Conservation (phyloP, 1,140 invertebrate species). For the Drosophila subpulchrella region DNA sequence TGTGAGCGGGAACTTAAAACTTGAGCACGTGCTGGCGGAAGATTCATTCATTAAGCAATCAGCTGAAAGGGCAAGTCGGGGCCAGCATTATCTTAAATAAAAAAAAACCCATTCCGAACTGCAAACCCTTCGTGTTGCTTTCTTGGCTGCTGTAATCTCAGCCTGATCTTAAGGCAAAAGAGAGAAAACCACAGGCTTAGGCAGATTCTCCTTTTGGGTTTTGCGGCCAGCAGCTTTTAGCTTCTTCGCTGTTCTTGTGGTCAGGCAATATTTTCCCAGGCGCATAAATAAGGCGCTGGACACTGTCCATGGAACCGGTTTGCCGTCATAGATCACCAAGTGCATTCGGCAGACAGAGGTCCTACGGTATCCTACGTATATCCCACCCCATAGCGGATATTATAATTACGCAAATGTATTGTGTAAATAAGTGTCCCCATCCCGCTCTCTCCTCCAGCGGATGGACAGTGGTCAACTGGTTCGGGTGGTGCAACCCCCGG, state of each 20-base stretch:
- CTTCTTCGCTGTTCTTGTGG: conserved; percentile 36
- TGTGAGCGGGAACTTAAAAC: conserved; percentile 59
- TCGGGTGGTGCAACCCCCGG: conserved; percentile 49
- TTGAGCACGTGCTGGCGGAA: conserved; percentile 60
- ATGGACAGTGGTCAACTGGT: conserved; percentile 60
- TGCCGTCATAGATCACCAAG: conserved; percentile 53
- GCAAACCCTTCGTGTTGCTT: conserved; percentile 2
- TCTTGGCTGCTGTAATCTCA: conserved; percentile 48
- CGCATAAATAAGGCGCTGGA: conserved; percentile 63
- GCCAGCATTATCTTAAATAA: neutral
- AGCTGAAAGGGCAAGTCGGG: conserved; percentile 43
- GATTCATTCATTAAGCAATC: conserved; percentile 66
- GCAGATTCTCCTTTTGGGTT: conserved; percentile 30
- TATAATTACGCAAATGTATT: conserved; percentile 66
- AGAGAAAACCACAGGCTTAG: conserved; percentile 47
- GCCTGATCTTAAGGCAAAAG: conserved; percentile 13
- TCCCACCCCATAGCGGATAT: conserved; percentile 1
- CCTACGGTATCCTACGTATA: neutral
- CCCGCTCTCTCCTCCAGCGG: conserved; percentile 22
- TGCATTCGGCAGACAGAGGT: conserved; percentile 14
- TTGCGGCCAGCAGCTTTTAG: conserved; percentile 9
- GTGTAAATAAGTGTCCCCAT: conserved; percentile 53
- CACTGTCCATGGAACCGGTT: conserved; percentile 49
- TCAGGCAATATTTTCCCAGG: conserved; percentile 64
- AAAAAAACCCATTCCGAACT: neutral